Conservation (phyloP, 2,797 vertebrate genomes). For the Intellagama lesueurii region DNA sequence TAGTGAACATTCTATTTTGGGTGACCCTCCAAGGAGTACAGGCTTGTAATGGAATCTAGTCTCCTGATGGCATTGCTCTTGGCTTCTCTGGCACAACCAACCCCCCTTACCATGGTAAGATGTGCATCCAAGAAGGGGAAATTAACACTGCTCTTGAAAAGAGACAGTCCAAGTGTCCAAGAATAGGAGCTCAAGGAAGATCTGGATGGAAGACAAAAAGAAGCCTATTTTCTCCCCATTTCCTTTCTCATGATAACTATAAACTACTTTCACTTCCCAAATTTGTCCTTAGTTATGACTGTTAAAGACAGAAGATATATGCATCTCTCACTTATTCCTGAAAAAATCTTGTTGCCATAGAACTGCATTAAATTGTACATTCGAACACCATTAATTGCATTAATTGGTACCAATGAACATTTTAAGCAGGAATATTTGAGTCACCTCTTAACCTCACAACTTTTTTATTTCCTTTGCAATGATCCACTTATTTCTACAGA, state of each 20-base stretch:
- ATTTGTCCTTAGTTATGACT: background rate
- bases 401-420: constrained; percentile 5
- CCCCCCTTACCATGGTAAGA: too few relatives aligned
- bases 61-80: too few relatives aligned
- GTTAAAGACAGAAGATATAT: background rate
- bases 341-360: constrained; percentile 12
- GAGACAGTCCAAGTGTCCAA: background rate
- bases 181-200: too few relatives aligned
- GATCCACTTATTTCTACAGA: background rate
- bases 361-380: background rate
- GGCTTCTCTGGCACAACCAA: too few relatives aligned
- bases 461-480: background rate
- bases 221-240: background rate
- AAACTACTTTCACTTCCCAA: background rate
- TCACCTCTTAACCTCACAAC: background rate
- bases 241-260: background rate
- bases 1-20: too few relatives aligned
- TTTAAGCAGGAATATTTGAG: constrained; percentile 16
- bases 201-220: background rate
- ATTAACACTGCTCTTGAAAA: background rate
- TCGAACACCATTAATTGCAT: background rate
- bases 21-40: too few relatives aligned
- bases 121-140: too few relatives aligned
- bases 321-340: background rate
- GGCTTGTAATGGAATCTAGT: too few relatives aligned